phyloP scores from a whole-genome alignment of 2,888 invertebrate genomes.

The Chalcis sispes region DNA sequence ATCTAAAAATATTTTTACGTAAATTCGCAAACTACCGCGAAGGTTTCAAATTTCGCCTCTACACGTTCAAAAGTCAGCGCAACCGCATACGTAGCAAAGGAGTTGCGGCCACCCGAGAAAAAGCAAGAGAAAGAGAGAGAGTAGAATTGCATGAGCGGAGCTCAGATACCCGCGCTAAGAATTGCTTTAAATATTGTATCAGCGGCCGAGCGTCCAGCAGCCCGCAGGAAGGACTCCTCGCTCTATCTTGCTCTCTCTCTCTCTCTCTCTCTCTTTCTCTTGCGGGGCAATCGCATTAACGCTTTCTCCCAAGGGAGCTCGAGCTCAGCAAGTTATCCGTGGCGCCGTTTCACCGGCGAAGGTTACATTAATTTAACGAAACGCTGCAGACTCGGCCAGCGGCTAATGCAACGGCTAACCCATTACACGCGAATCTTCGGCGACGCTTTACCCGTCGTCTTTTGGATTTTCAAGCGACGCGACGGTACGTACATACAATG shows the following conservation, averaged over 20 bases:
- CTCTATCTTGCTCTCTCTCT: too few relatives aligned
- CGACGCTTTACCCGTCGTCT: neutral
- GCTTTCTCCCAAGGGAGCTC: slow-evolving; percentile 54
- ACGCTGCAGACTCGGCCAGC: neutral
- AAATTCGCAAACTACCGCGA: neutral
- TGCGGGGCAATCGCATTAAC: slow-evolving; percentile 65
- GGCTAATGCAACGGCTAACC: slow-evolving; percentile 39
- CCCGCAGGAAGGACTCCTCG: slow-evolving; percentile 54
- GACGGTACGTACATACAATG: too few relatives aligned
- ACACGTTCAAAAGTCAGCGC: too few relatives aligned
- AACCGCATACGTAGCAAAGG: neutral
- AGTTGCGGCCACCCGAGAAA: neutral
- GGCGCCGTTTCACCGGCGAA: neutral
- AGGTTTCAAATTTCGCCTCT: slow-evolving; percentile 5
- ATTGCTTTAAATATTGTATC: slow-evolving; percentile 71
- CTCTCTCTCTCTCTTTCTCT: slow-evolving; percentile 44
- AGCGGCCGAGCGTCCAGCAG: slow-evolving; percentile 52
- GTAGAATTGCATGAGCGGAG: slow-evolving; percentile 13
- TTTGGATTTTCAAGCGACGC: neutral
- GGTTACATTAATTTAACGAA: slow-evolving; percentile 44
- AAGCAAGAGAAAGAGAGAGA: neutral
- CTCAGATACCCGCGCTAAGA: slow-evolving; percentile 63
- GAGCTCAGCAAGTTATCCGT: slow-evolving; percentile 4
- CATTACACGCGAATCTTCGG: slow-evolving; percentile 34
- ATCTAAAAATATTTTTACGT: too few relatives aligned